phyloP scores from a whole-genome alignment of 2,888 invertebrate genomes.

The Limenitis camilla region DNA sequence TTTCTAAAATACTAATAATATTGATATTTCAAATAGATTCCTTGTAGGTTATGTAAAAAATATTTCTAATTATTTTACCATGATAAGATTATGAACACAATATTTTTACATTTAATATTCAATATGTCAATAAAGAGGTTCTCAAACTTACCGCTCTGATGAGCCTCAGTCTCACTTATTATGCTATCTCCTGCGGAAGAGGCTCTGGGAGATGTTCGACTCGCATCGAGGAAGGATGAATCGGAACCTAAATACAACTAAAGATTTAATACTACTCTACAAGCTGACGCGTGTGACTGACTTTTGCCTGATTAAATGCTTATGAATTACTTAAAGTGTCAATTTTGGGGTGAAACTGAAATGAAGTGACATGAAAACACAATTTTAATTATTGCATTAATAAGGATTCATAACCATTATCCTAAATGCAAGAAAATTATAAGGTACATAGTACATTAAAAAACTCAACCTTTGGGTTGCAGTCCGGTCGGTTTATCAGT shows the following conservation, averaged over 20 bases:
- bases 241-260: slow-evolving; percentile 54
- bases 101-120: not conserved
- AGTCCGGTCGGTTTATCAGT: slow-evolving; percentile 61
- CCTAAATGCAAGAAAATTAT: too few species aligned
- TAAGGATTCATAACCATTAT: not conserved
- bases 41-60: too few species aligned
- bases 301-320: too few species aligned
- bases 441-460: too few species aligned
- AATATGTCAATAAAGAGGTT: not conserved
- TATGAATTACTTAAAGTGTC: too few species aligned
- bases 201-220: slow-evolving; percentile 62
- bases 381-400: not conserved
- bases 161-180: slow-evolving; percentile 67
- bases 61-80: not conserved
- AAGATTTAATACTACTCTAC: slow-evolving; percentile 1
- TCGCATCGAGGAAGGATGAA: slow-evolving; percentile 65
- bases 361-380: not conserved
- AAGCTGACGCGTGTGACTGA: slow-evolving; percentile 2
- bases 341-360: slow-evolving; percentile 1
- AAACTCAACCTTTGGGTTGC: slow-evolving; percentile 67
- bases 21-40: too few species aligned
- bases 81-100: not conserved
- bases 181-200: slow-evolving; percentile 67
- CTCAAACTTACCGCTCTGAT: slow-evolving; percentile 64
- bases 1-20: too few species aligned